A percentile compares a stretch with the other conserved stretches of the same genome.
phyloP scores from a whole-genome alignment of 2,113 vertebrate species.

The Nycticorax nycticorax region DNA sequence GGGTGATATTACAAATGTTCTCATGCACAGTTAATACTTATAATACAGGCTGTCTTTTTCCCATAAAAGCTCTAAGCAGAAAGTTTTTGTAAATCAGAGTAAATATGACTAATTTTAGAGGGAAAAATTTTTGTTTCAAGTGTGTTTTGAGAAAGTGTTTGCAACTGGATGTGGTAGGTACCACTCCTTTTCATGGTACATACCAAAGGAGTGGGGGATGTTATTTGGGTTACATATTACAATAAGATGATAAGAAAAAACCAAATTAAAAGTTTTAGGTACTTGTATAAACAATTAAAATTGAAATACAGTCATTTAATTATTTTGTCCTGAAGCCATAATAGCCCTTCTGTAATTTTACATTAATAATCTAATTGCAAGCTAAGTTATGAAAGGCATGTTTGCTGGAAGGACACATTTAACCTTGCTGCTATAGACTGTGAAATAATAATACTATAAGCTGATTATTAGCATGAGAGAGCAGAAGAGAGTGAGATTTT shows the following conservation, averaged over 20 bases:
- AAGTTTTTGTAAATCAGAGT: constrained; percentile 68
- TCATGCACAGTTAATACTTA: constrained; percentile 81
- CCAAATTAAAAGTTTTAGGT: background rate
- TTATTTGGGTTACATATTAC: background rate
- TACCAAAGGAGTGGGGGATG: background rate
- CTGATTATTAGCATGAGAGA: constrained; percentile 38
- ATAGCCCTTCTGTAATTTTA: constrained; percentile 23
- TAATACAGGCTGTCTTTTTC: constrained; percentile 75
- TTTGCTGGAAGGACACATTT: constrained; percentile 48
- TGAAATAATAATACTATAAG: constrained; percentile 31
- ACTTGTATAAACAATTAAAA: constrained; percentile 45
- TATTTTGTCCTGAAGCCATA: constrained; percentile 41
- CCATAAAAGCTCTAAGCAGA: constrained; percentile 69
- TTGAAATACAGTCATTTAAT: constrained; percentile 24
- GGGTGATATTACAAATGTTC: constrained; percentile 88
- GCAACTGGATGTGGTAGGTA: background rate
- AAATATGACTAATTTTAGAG: constrained; percentile 63
- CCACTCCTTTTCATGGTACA: background rate
- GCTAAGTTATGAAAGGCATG: background rate
- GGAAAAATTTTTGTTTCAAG: constrained; percentile 10
- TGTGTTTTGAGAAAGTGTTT: background rate
- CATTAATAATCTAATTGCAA: constrained; percentile 15
- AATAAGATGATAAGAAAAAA: background rate
- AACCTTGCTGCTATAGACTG: constrained; percentile 9
- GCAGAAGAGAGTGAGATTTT: background rate